Base-by-base conservation (phyloP, 2,113 vertebrate species). In the Triplophysa dalaica region DNA sequence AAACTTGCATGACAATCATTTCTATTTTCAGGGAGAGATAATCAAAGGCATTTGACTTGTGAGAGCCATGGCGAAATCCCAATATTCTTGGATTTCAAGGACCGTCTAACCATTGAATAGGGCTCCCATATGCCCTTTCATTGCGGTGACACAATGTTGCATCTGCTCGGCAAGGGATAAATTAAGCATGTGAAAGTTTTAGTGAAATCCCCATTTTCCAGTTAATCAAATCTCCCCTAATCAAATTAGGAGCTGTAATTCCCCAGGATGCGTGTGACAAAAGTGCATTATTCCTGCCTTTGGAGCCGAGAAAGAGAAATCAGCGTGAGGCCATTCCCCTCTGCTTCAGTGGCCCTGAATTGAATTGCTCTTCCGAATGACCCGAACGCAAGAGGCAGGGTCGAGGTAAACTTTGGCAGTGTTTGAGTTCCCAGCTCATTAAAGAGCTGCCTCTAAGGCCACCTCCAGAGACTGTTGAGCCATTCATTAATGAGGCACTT, bases 131-230 rank as follows among this genome's bases (percentile, higher is more conserved):
- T 74, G 72, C 77, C 83, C 83, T 79, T 84, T 82, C 64, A 81
- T 68, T 82, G 24, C 66, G 60, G 72, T 82, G 80, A 85, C 78
- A 80, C 83, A 85, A 82, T 85, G 83, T 85, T 85, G 77, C 80
- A 81, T 85, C 83, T 85, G 80, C 83, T 77, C 66, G 61, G 77
- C 77, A 66, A 38, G 67, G 83, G 80, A 82, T 85, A 85, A 82
- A 82, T 85, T 85, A 85, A 85, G 80, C 83, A 85, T 85, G 83
- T 76, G 73, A 85, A 85, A 85, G 83, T 85, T 85, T 85, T 85
- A 85, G 83, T 81, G 77, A 85, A 82, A 80, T 85, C 83, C 83
- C 80, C 80, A 85, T 85, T 85, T 85, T 85, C 83, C 83, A 85
- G 83, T 82, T 85, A 85, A 85, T 85, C 83, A 85, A 85, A 85